Conservation (phyloP, 2,113 vertebrate genomes). For the Peromyscus leucopus region DNA sequence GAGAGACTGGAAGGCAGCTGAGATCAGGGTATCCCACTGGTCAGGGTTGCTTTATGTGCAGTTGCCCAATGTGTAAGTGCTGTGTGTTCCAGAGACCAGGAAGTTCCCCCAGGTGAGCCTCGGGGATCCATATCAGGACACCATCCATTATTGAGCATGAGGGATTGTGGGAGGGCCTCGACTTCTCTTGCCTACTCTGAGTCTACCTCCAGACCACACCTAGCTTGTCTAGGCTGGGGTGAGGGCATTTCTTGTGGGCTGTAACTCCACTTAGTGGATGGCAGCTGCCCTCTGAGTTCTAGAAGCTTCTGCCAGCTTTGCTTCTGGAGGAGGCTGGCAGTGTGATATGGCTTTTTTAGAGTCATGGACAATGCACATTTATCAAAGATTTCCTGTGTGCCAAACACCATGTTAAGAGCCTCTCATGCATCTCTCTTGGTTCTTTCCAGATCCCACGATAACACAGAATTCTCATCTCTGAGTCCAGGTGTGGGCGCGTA, state of each 20-base stretch:
- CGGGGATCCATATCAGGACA: background rate
- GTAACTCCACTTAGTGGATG: background rate
- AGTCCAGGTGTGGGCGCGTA: background rate
- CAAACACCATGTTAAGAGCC: background rate
- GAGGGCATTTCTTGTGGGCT: too few species aligned
- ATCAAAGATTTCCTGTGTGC: background rate
- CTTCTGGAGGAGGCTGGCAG: background rate
- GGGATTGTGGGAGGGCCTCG: accelerated
- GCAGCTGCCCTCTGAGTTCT: background rate
- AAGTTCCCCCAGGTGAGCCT: background rate
- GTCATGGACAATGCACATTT: background rate
- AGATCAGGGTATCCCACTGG: background rate
- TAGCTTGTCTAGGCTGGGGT: too few species aligned
- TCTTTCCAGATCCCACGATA: background rate
- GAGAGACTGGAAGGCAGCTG: background rate
- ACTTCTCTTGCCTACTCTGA: background rate
- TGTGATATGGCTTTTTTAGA: background rate
- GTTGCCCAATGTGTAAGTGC: background rate
- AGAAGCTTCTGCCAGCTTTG: background rate
- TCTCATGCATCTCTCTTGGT: background rate
- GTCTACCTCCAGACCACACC: accelerated
- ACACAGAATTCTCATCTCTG: background rate
- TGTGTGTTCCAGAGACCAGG: background rate
- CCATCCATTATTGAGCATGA: accelerated
- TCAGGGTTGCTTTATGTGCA: too few species aligned